These are phyloP conservation scores for Temnothorax longispinosus DNA, from an alignment of 1,140 invertebrate genomes.

Conservation along the genomic window DNA sequence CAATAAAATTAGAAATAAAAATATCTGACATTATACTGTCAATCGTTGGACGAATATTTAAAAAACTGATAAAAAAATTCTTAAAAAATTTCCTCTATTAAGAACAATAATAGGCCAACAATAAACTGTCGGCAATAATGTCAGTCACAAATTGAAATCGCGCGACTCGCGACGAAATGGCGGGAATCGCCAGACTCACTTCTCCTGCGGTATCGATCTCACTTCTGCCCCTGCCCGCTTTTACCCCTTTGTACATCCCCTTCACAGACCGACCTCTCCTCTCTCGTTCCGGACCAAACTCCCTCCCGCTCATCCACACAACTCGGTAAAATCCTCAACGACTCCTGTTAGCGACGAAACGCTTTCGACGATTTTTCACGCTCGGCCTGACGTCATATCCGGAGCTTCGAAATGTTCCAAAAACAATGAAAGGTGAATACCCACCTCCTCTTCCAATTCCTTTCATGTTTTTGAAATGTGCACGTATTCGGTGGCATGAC, in stretches of 20 bases:
- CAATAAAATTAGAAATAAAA: not conserved
- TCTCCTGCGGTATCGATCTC: slow-evolving; percentile 72
- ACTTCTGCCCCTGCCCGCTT: slow-evolving; percentile 60
- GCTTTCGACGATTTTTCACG: slow-evolving; percentile 67
- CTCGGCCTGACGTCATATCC: slow-evolving; percentile 59
- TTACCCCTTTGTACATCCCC: slow-evolving; percentile 49
- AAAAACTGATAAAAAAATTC: not conserved
- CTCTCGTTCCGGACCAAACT: slow-evolving; percentile 58
- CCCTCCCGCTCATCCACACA: slow-evolving; percentile 36
- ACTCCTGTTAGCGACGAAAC: slow-evolving; percentile 56
- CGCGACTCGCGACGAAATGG: slow-evolving; percentile 53
- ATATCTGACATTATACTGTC: not conserved
- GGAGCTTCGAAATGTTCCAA: slow-evolving; percentile 52
- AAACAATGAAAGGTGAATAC: slow-evolving; percentile 49
- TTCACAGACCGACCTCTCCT: slow-evolving; percentile 12
- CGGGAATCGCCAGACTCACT: slow-evolving; percentile 67
- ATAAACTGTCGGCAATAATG: not conserved
- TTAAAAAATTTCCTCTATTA: slow-evolving; percentile 3
- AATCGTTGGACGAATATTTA: not conserved
- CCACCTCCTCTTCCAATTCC: not conserved
- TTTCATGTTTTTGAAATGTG: slow-evolving; percentile 51
- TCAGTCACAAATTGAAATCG: slow-evolving; percentile 38
- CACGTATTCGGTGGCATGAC: slow-evolving; percentile 38
- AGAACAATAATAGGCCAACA: not conserved
- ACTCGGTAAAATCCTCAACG: slow-evolving; percentile 60